These are phyloP conservation scores for Lanistes nyassanus DNA, from an alignment of 1,140 invertebrate species.

Conservation along the genomic window DNA sequence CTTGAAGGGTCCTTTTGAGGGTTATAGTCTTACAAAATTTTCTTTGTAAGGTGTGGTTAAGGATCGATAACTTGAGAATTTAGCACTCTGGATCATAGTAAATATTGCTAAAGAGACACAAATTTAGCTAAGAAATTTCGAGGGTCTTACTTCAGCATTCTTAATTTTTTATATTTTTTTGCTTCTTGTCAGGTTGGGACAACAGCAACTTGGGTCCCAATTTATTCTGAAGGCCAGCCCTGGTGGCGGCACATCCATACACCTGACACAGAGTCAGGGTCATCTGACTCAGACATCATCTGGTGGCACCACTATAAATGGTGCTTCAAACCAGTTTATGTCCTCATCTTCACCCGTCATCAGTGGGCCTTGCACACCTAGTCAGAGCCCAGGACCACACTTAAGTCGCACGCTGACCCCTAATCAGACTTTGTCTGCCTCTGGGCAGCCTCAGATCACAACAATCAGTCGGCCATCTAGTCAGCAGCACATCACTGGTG, in stretches of 20 bases:
- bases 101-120: too few relatives aligned
- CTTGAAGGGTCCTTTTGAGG: too few relatives aligned
- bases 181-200: too few relatives aligned
- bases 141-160: too few relatives aligned
- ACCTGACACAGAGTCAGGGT: conserved; percentile 14
- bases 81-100: too few relatives aligned
- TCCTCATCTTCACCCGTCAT: conserved; percentile 30
- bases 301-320: neutral
- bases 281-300: neutral
- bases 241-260: conserved; percentile 19
- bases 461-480: neutral
- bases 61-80: too few relatives aligned
- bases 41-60: too few relatives aligned
- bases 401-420: conserved; percentile 42
- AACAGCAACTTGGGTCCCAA: conserved; percentile 29
- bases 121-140: too few relatives aligned
- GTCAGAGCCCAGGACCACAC: conserved; percentile 39
- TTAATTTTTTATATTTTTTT: too few relatives aligned
- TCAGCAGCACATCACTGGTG: conserved; percentile 4
- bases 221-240: conserved; percentile 40
- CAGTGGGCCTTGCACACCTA: conserved; percentile 39
- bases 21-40: too few relatives aligned
- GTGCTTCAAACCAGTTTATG: conserved; percentile 30
- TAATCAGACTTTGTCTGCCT: conserved; percentile 8
- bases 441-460: neutral